phyloP scores from a whole-genome alignment of 2,113 vertebrate genomes.

The Anguilla rostrata region DNA sequence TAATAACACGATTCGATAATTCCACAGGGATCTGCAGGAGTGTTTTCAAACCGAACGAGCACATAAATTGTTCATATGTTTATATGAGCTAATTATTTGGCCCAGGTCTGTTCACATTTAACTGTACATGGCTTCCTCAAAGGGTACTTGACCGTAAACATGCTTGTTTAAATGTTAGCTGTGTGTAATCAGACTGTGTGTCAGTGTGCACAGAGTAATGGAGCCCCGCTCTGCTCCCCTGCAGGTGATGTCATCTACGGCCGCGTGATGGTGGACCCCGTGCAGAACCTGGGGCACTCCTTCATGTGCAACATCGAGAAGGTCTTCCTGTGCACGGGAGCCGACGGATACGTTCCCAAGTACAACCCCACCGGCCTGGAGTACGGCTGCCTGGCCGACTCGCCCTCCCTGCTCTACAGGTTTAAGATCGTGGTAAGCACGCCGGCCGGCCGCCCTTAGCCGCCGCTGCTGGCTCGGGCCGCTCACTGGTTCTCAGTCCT shows the following conservation, averaged over 20 bases:
- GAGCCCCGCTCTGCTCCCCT: background rate
- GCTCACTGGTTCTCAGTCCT: background rate
- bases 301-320: constrained; percentile 94
- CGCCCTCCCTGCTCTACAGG: constrained; percentile 83
- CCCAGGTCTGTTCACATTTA: too few relatives aligned
- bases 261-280: constrained; percentile 94
- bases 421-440: constrained; percentile 91
- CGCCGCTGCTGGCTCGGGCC: background rate
- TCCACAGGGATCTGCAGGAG: too few relatives aligned
- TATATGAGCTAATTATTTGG: too few relatives aligned
- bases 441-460: background rate
- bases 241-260: constrained; percentile 86
- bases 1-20: too few relatives aligned
- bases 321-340: constrained; percentile 90
- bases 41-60: too few relatives aligned
- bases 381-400: constrained; percentile 91
- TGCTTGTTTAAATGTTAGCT: too few relatives aligned
- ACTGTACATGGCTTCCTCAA: too few relatives aligned
- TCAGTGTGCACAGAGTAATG: background rate
- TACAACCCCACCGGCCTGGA: constrained; percentile 83
- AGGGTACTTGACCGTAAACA: too few relatives aligned
- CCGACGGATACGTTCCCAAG: constrained; percentile 93
- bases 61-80: too few relatives aligned
- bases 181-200: background rate
- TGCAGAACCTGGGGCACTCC: constrained; percentile 92